Conservation (phyloP, 2,888 invertebrate species). For the Tetranychus truncatus region DNA sequence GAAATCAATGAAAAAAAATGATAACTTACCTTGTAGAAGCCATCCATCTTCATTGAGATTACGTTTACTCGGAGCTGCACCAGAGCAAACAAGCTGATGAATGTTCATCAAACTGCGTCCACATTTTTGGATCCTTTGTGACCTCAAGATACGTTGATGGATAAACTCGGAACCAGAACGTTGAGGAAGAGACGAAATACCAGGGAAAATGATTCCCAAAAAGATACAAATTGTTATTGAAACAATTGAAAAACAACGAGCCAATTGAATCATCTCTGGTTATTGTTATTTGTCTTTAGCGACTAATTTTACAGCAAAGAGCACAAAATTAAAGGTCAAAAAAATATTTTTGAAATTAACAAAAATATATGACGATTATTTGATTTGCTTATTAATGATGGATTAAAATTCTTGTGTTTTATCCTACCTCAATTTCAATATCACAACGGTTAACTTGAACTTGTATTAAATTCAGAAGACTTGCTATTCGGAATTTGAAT, state of each 20-base stretch:
- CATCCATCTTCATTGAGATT: neutral
- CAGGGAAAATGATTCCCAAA: neutral
- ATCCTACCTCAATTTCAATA: too few species aligned
- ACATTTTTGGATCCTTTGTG: neutral
- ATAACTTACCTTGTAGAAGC: neutral
- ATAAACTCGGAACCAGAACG: neutral
- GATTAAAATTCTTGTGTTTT: too few species aligned
- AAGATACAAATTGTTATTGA: neutral
- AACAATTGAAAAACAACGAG: neutral
- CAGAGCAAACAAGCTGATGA: neutral
- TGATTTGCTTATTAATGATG: too few species aligned
- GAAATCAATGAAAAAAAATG: neutral
- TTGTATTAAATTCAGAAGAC: too few species aligned
- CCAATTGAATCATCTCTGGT: neutral
- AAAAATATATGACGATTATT: too few species aligned
- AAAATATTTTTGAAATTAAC: neutral
- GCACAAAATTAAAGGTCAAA: neutral
- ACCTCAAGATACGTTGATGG: neutral
- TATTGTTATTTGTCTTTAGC: neutral
- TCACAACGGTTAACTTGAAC: too few species aligned
- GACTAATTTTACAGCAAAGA: neutral
- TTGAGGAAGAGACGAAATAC: neutral
- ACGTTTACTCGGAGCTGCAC: neutral
- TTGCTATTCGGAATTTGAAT: too few species aligned
- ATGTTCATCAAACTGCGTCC: neutral